Percentiles rank a stretch among this genome's conserved stretches.
phyloP scores from a whole-genome alignment of 1,140 invertebrate genomes.

The Eulimnadia texana region DNA sequence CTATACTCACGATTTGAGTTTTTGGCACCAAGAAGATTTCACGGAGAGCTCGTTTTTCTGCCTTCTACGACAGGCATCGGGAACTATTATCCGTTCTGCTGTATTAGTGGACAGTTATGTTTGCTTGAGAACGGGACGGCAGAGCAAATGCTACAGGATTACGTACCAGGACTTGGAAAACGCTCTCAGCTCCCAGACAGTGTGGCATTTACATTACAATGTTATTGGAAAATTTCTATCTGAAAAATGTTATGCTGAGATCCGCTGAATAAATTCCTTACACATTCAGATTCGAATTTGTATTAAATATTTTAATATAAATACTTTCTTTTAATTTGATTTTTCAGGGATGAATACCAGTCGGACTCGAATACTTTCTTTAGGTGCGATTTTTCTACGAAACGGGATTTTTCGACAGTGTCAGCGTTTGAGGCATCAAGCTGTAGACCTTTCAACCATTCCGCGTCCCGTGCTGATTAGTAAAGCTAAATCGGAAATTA shows the following conservation, averaged over 20 bases:
- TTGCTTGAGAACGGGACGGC: constrained; percentile 16
- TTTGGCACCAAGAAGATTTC: constrained; percentile 16
- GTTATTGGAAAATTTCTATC: constrained; percentile 26
- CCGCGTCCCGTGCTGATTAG: constrained; percentile 1
- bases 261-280: too few relatives aligned
- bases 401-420: background rate
- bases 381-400: too few relatives aligned
- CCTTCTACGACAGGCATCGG: constrained; percentile 12
- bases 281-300: too few relatives aligned
- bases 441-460: background rate
- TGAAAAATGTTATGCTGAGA: too few relatives aligned
- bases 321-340: too few relatives aligned
- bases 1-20: constrained; percentile 19
- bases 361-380: too few relatives aligned
- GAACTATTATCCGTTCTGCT: constrained; percentile 2
- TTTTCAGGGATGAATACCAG: too few relatives aligned
- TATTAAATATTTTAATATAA: too few relatives aligned
- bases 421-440: background rate
- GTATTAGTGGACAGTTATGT: constrained; percentile 5
- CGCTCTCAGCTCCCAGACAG: constrained; percentile 28
- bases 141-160: constrained; percentile 30
- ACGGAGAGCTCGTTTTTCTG: constrained; percentile 9
- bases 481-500: constrained; percentile 9
- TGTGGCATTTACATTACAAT: constrained; percentile 30
- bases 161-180: constrained; percentile 28